Base-by-base conservation (phyloP, 2,888 invertebrate genomes). In the Falcaria lacertinaria region DNA sequence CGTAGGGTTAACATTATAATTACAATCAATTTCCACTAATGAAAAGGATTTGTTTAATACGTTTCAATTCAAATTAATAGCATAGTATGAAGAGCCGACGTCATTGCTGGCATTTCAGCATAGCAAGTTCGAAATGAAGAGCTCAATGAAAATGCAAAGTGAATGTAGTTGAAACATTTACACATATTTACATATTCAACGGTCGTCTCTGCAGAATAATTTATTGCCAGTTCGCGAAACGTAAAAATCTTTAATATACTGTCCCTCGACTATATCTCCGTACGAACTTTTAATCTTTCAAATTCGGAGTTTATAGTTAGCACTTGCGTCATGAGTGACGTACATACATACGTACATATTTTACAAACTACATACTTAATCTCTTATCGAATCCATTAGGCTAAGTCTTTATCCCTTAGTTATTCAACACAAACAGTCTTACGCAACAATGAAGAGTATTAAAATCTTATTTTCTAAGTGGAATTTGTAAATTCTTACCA, bases 141-240 rank as follows among this genome's bases (percentile, higher is more conserved):
- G 52, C 64, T 54, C 63, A 52, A 69, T 71, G 55, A 64, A 68
- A 72, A 74, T 73, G 67, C 64, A 69, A 69, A 69, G 54, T 57
- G 59, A 63, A 68, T 69, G 60, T 66, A 65, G 69, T 67, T 59
- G 63, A 65, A 71, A 68, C 64, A 67, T 69, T 67, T 63, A 61
- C 56, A 52, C 53, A 59, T 50, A 68, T 68, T 69, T 66, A 58
- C 65, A 70, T 70, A 71, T 70, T 66, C 62, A 63, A 50, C 52
- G 50, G 44, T 55, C 51, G 42, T 47, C 48, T 45, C 50, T 57
- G 54, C 28, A 14, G 39, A 35, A 39, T 42, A 57, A 57, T 54
- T 49, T 58, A 62, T 47, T 56, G 45, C 54, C 54, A 47, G 52
- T 52, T 53, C 15, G 33, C 42, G 41, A 43, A 37, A 55, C 35